Evolutionary conservation across 2,113 vertebrate genomes (phyloP).

Genomic region (Sterna hirundo): DNA sequence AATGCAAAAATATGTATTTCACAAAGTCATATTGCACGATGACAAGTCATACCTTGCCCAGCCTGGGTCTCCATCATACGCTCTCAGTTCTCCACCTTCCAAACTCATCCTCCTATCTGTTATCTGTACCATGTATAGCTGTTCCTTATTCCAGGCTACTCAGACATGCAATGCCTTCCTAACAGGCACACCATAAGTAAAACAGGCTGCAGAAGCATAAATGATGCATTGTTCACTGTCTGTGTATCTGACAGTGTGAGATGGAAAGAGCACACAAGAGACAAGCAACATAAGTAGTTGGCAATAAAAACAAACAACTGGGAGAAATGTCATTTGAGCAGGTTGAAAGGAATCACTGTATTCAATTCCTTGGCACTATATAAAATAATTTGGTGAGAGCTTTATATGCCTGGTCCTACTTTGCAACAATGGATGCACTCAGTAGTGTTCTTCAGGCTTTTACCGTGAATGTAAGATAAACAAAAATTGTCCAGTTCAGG

Average conservation of each 20-base stretch:
- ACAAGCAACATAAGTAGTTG: slow-evolving; percentile 68
- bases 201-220: slow-evolving; percentile 58
- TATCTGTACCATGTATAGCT: slow-evolving; percentile 26
- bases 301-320: slow-evolving; percentile 66
- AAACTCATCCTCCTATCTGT: slow-evolving; percentile 54
- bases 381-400: neutral
- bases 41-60: slow-evolving; percentile 46
- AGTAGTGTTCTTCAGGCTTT: slow-evolving; percentile 42
- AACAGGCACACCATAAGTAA: slow-evolving; percentile 48
- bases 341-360: slow-evolving; percentile 77
- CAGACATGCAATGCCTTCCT: slow-evolving; percentile 58
- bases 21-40: neutral
- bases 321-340: slow-evolving; percentile 72
- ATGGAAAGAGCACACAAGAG: slow-evolving; percentile 67
- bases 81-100: slow-evolving; percentile 47
- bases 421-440: neutral
- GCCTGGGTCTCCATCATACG: neutral
- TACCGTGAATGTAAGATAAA: slow-evolving; percentile 2
- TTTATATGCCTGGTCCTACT: slow-evolving; percentile 19
- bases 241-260: slow-evolving; percentile 53
- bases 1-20: neutral
- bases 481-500: neutral
- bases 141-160: slow-evolving; percentile 47
- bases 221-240: slow-evolving; percentile 60
- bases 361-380: neutral